Base-by-base conservation (phyloP, 2,888 invertebrate species). In the Gari tellinella region DNA sequence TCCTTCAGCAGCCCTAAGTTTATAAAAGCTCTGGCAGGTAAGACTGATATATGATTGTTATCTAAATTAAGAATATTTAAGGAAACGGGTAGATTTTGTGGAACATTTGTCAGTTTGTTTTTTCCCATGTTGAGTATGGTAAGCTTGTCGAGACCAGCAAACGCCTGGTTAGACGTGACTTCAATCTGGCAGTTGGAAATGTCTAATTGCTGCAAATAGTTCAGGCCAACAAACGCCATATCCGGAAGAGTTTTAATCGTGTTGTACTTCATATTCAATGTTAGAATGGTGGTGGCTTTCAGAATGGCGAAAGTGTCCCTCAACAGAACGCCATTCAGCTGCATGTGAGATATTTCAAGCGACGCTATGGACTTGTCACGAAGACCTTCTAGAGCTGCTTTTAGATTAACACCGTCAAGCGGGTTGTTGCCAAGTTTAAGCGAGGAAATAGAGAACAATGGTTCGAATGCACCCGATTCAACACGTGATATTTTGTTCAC, bases 21-120 rank as follows among this genome's bases (percentile, higher is more conserved):
- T 79, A 94, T 93, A 92, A 98, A 97, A 15, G 96, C 95, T 88
- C 95, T 94, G 84, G 95, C 95, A 79, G 96, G 95, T 41, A 97
- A 94, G 65, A 93, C 93, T 87, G 95, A 95, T 58, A 98, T 95
- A 63, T 95, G 94, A 91, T 97, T 86, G 19, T 76, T 55, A 58
- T 84, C 80, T 5, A 88, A 55, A 53, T 85, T 82, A 10, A 88
- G 62, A 26, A 64, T 67, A 0, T 45, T 57, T 0, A 88, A 72
- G 0, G 79, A 62, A 0, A 67, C 14, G 23, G 88, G 88, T 4
- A 88, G 57, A 58, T 83, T 79, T 40, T 37, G 41, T 1, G 86
- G 87, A 14, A 87, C 76, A 23, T 41, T 21, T 12, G 57, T 61
- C 0, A 88, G 63, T 25, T 63, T 46, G 53, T 88, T 88, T 43